phyloP scores from a whole-genome alignment of 2,888 invertebrate species.

The Polymixis lichenea region DNA sequence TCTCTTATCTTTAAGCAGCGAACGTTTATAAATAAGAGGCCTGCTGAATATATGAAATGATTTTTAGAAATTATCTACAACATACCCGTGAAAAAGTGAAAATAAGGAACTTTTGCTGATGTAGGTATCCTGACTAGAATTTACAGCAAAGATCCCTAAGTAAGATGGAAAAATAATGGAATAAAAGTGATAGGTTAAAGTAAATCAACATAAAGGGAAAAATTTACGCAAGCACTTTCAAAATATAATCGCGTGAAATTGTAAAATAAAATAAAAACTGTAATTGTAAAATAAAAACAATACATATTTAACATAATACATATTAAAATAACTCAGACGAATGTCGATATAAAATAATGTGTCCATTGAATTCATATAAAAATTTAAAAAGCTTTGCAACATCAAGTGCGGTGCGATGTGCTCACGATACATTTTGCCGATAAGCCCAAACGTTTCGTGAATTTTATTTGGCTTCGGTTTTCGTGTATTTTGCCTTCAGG shows the following conservation, averaged over 20 bases:
- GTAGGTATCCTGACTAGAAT: background rate
- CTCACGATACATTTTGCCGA: constrained; percentile 58
- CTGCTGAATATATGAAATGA: too few relatives aligned
- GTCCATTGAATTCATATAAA: constrained; percentile 66
- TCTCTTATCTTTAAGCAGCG: too few relatives aligned
- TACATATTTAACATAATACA: constrained; percentile 35
- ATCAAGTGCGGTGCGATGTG: constrained; percentile 44
- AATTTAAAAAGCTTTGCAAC: constrained; percentile 22
- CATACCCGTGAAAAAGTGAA: too few relatives aligned
- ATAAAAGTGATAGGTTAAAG: background rate
- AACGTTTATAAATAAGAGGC: too few relatives aligned
- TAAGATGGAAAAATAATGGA: background rate
- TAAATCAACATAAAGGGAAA: background rate
- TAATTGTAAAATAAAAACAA: constrained; percentile 25
- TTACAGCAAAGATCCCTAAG: background rate
- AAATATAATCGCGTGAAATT: constrained; percentile 12
- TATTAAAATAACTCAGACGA: constrained; percentile 34
- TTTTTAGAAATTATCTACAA: background rate
- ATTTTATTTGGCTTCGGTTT: constrained; percentile 59
- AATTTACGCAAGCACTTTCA: background rate
- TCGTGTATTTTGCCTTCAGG: constrained; percentile 64
- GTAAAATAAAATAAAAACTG: constrained; percentile 22
- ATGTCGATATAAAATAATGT: constrained; percentile 48
- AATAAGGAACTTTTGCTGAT: background rate
- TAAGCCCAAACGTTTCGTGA: constrained; percentile 62